A percentile compares a stretch with the other conserved stretches of the same genome.
phyloP scores from a whole-genome alignment of 2,113 vertebrate species.

The Nymphicus hollandicus region DNA sequence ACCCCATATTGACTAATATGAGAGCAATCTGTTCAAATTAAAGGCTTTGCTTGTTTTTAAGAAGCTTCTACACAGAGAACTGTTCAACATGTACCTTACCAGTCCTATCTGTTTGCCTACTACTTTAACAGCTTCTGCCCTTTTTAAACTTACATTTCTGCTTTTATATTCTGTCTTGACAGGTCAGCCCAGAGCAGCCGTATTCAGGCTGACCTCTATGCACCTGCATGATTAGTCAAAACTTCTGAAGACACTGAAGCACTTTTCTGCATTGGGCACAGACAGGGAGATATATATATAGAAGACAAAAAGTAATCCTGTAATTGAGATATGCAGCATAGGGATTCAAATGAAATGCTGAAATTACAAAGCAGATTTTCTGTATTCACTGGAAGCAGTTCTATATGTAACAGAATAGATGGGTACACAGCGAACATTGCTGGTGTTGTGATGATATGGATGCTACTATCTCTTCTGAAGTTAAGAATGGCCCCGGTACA shows the following conservation, averaged over 20 bases:
- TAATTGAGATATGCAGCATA: background rate
- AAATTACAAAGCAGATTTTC: background rate
- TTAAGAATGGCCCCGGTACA: background rate
- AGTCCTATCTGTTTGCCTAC: background rate
- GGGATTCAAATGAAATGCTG: background rate
- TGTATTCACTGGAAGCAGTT: background rate
- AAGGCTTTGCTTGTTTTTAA: background rate
- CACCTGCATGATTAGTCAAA: background rate
- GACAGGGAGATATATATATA: fast-evolving
- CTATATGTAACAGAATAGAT: background rate
- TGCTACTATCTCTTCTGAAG: background rate
- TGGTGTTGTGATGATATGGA: background rate
- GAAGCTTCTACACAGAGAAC: background rate
- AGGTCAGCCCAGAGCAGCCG: background rate
- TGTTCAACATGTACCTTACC: background rate
- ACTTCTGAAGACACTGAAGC: background rate
- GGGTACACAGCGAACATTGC: background rate
- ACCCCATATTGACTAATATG: background rate
- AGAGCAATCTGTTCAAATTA: background rate
- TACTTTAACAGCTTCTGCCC: background rate
- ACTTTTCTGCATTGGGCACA: background rate
- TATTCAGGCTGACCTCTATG: background rate
- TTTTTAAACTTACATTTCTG: background rate
- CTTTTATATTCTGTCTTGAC: background rate
- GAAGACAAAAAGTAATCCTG: background rate